A percentile compares a stretch with the other conserved stretches of the same genome.
These are phyloP conservation scores for Lysandra coridon DNA, from an alignment of 2,888 invertebrate genomes.

Conservation along the genomic window DNA sequence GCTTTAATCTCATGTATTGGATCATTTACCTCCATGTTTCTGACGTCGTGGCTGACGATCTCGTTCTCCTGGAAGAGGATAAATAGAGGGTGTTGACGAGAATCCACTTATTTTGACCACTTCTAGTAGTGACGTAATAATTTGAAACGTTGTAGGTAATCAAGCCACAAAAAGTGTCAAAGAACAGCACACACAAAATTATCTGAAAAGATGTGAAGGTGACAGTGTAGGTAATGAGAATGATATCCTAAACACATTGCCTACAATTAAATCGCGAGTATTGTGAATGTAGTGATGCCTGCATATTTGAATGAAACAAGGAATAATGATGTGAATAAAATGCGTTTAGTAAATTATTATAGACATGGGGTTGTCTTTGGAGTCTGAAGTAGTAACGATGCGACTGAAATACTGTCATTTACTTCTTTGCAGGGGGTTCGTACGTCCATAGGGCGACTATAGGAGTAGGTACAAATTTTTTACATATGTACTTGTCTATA, in stretches of 20 bases:
- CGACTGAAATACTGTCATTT: constrained; percentile 49
- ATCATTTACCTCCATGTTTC: constrained; percentile 98
- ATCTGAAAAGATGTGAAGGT: background rate
- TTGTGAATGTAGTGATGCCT: constrained; percentile 16
- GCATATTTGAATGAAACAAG: background rate
- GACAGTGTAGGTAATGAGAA: background rate
- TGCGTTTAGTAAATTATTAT: constrained; percentile 34
- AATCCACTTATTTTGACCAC: constrained; percentile 68
- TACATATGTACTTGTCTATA: constrained; percentile 23
- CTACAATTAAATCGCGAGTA: background rate
- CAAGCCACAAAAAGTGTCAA: constrained; percentile 14
- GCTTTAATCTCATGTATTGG: constrained; percentile 99
- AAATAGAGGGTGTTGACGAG: constrained; percentile 69
- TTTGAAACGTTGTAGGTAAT: constrained; percentile 55
- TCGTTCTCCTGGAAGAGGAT: constrained; percentile 89
- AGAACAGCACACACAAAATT: background rate
- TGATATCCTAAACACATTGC: background rate
- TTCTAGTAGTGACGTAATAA: constrained; percentile 53
- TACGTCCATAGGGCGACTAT: constrained; percentile 29
- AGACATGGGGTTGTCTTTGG: constrained; percentile 40
- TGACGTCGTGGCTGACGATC: constrained; percentile 96
- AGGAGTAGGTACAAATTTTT: constrained; percentile 20
- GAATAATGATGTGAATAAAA: background rate
- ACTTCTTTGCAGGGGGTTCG: constrained; percentile 25
- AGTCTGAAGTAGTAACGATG: constrained; percentile 54